Base-by-base conservation (phyloP, 2,888 invertebrate species). In the Drosophila paramelanica region DNA sequence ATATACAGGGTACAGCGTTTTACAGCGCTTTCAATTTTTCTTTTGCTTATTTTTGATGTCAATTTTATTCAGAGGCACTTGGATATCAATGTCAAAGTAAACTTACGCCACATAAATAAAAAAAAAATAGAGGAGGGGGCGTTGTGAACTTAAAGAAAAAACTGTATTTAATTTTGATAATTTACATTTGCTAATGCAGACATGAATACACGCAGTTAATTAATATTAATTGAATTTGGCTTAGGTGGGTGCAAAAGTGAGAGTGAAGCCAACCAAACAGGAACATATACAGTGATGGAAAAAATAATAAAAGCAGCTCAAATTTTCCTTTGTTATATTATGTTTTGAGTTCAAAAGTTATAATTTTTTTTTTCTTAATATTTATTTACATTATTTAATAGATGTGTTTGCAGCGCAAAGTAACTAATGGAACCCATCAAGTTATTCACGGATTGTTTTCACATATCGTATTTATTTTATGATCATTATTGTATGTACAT, bases 161-260 rank as follows among this genome's bases (percentile, higher is more conserved):
- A 27, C 2, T 27, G 1, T 2, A 31, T 31, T 31, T 31, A 31
- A 8, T 31, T 31, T 31, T 31, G 1, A 31, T 5, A 31, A 8
- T 8, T 31, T 8, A 2, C 1, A 8, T 31, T 27, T 27, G 10
- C 45, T 55, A 45, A 38, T 3, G 10, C 20, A 43, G 42, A 20
- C 11, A n/a, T 39, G 20, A 45, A 11, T 38, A 20, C 20, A 31
- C 8, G 27, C 8, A 31, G 7, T 8, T 31, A 78, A 82, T 74
- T 64, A 52, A 62, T 56, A 62, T 56, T 27, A 72, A 79, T 70
- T 73, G 31, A 61, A 78, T 72, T 64, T 46, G 14, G 13, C 13
- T 25, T 60, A 50, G 61, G 86, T 88, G 80, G 79, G 80, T 65
- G 74, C 46, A 56, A 70, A 65, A 71, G 66, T 60, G 67, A 68